These are phyloP conservation scores for Marisa cornuarietis DNA, from an alignment of 1,140 invertebrate species.

Conservation along the genomic window DNA sequence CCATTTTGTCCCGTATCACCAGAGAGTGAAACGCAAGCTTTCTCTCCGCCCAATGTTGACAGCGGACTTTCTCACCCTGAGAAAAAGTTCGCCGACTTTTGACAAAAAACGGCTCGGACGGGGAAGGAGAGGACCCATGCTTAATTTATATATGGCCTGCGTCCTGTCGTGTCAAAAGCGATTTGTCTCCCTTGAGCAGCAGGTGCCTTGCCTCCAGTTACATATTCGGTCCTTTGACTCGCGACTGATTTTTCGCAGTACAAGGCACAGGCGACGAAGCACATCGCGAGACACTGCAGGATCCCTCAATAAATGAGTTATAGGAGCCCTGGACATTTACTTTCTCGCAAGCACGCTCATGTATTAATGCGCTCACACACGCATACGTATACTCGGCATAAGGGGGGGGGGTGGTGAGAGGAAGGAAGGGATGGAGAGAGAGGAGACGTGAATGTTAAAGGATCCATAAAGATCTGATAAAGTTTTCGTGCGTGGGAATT, in stretches of 20 bases:
- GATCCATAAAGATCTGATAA: neutral
- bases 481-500: neutral
- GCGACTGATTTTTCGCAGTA: neutral
- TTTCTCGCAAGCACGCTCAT: neutral
- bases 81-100: too few relatives aligned
- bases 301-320: neutral
- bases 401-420: neutral
- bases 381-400: neutral
- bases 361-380: neutral
- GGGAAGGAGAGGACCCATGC: too few relatives aligned
- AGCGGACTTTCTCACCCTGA: too few relatives aligned
- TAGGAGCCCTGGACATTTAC: neutral
- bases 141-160: too few relatives aligned
- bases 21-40: too few relatives aligned
- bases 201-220: neutral
- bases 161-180: too few relatives aligned
- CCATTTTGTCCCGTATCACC: too few relatives aligned
- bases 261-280: too few relatives aligned
- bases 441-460: neutral
- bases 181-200: too few relatives aligned
- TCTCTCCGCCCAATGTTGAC: too few relatives aligned
- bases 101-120: too few relatives aligned
- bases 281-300: too few relatives aligned
- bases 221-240: neutral
- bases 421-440: neutral